Evolutionary conservation across 1,140 invertebrate genomes (phyloP), one percentile per base, ranked within the genome.

Genomic region (Hypsibius dujardini): DNA sequence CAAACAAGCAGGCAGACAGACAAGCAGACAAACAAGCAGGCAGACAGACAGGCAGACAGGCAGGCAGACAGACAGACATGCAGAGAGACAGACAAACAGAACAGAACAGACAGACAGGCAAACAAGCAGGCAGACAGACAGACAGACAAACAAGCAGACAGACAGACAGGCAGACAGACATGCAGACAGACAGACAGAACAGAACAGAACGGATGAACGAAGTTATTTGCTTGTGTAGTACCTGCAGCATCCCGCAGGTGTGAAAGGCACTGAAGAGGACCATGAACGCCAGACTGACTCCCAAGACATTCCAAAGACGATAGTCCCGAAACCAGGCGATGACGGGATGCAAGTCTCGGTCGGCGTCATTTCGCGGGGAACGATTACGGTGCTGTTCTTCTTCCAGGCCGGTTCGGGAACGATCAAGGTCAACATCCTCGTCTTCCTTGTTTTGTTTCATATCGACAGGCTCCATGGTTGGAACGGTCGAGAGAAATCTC

Each of bases 221-320:
- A 28, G 28, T 28, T 28, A 28, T 28, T 28, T 28, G 28, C 28
- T 28, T 28, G 28, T 28, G 28, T 59, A 84, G 85, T 82, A 93
- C 91, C 86, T 94, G 86, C 75, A 93, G 91, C 80, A 93, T 93
- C 72, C 90, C 87, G 85, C 90, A 89, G 59, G 91, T 95, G 82
- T 94, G 90, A 80, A 95, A 95, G 46, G 91, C 89, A 46, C 90
- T 91, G 79, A 94, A 95, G 70, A 94, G 85, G 75, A 94, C 85
- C 90, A 94, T 92, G 81, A 94, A 94, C 47, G 89, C 87, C 75
- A 89, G 84, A 76, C 91, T 90, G 72, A 94, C 82, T 71, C 90
- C 80, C 74, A 93, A 81, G 75, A 95, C 87, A 81, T 94, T 94
- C 75, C 88, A 76, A 78, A 92, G 86, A 79, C 73, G 62, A 67